Evolutionary conservation across 2,797 vertebrate genomes (phyloP).

Genomic region (Hephaestus fuliginosus): DNA sequence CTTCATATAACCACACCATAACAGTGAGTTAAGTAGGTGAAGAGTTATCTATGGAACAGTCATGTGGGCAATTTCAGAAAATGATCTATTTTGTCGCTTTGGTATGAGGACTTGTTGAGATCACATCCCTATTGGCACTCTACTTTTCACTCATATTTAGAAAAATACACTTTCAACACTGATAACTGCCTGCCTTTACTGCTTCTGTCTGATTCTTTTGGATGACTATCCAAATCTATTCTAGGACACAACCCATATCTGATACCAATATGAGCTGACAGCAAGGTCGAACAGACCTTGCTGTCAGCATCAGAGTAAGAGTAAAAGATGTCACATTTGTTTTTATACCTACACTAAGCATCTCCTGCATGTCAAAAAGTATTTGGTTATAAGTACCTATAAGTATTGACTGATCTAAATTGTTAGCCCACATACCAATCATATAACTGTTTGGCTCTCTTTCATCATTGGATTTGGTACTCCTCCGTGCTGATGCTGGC

Average conservation of each 20-base stretch:
- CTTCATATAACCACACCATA: neutral
- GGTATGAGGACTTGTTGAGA: slow-evolving; percentile 10
- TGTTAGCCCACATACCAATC: slow-evolving; percentile 11
- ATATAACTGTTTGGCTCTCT: slow-evolving; percentile 5
- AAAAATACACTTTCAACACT: slow-evolving; percentile 9
- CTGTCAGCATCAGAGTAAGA: slow-evolving; percentile 48
- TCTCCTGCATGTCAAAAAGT: slow-evolving; percentile 27
- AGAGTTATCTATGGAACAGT: neutral
- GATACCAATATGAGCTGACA: slow-evolving; percentile 69
- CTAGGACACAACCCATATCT: slow-evolving; percentile 54
- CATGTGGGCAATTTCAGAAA: slow-evolving; percentile 12
- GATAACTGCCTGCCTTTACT: slow-evolving; percentile 13
- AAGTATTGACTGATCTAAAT: slow-evolving; percentile 33
- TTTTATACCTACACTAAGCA: slow-evolving; percentile 45
- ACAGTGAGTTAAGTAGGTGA: neutral
- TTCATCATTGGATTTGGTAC: slow-evolving; percentile 8
- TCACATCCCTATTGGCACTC: neutral
- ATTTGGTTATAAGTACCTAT: slow-evolving; percentile 25
- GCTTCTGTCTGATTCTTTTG: slow-evolving; percentile 49
- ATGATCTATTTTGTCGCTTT: neutral
- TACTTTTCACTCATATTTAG: slow-evolving; percentile 19
- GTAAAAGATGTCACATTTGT: slow-evolving; percentile 54
- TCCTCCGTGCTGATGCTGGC: slow-evolving; percentile 16
- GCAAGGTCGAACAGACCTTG: slow-evolving; percentile 62
- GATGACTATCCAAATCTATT: slow-evolving; percentile 66